Conservation (phyloP, 2,113 vertebrate genomes). For the Phrynocephalus versicolor region DNA sequence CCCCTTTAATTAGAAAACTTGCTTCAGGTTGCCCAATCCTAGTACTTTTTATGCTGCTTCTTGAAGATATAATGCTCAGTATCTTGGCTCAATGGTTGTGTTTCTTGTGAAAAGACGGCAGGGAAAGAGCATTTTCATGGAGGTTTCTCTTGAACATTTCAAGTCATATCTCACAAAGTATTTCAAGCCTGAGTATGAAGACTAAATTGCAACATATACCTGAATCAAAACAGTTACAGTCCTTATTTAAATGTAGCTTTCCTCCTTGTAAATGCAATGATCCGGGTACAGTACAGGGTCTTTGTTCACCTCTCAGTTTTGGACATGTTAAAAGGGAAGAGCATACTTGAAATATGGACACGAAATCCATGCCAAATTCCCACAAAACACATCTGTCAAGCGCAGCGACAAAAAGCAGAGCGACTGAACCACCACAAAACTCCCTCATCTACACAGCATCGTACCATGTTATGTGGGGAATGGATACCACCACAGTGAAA, state of each 20-base stretch:
- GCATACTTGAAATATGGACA: no score
- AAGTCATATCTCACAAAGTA: neutral
- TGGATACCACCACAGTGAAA: neutral
- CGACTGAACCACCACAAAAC: neutral
- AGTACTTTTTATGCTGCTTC: neutral
- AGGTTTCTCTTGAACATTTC: neutral
- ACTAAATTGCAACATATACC: no score
- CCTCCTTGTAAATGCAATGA: neutral
- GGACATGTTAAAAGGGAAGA: neutral
- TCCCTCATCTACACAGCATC: neutral
- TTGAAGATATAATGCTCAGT: neutral
- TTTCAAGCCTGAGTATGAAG: neutral
- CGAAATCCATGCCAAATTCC: no score
- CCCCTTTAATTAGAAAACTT: neutral
- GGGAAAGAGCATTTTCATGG: neutral
- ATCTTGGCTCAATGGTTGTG: neutral
- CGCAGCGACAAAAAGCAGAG: constrained; percentile 5
- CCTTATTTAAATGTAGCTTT: neutral
- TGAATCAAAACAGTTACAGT: neutral
- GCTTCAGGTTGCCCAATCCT: neutral
- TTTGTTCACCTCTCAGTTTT: neutral
- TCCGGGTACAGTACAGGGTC: no score
- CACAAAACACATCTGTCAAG: neutral
- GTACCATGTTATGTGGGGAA: neutral
- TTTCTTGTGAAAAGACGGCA: neutral